Evolutionary conservation across 2,888 invertebrate genomes (phyloP).

Genomic region (Eledone cirrhosa): DNA sequence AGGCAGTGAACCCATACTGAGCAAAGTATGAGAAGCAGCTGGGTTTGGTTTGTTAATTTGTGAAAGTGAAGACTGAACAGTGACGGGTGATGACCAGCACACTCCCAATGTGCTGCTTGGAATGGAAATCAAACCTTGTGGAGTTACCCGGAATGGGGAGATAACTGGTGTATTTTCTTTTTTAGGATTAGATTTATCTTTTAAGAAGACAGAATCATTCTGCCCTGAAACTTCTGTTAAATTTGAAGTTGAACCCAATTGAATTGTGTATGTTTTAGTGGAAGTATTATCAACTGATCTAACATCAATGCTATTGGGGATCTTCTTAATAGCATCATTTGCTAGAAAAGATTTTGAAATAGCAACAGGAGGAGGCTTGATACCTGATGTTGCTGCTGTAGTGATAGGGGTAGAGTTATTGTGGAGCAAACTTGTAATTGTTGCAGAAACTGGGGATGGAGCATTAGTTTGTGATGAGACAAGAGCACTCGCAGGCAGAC

Average conservation of each 20-base stretch:
- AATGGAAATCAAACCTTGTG: constrained; percentile 17
- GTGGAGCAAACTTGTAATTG: neutral
- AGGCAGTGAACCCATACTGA: neutral
- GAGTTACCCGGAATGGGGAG: constrained; percentile 20
- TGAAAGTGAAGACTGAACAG: constrained; percentile 15
- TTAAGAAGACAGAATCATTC: too few species aligned
- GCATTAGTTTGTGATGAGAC: neutral
- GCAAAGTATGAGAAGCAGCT: neutral
- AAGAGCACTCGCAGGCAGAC: neutral
- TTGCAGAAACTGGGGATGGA: constrained; percentile 4
- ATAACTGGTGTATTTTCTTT: constrained; percentile 14
- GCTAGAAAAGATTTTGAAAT: neutral
- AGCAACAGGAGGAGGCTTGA: neutral
- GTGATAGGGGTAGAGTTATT: neutral
- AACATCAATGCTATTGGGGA: neutral
- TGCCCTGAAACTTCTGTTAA: neutral
- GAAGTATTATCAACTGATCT: neutral
- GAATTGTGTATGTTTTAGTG: neutral
- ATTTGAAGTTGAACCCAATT: neutral
- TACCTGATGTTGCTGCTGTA: constrained; percentile 9
- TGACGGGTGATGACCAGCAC: neutral
- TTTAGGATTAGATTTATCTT: neutral
- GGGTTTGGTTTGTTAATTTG: constrained; percentile 6
- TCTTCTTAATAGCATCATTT: neutral
- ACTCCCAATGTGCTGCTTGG: neutral